Base-by-base conservation (phyloP, 1,140 invertebrate species). In the Drosophila mojavensis region DNA sequence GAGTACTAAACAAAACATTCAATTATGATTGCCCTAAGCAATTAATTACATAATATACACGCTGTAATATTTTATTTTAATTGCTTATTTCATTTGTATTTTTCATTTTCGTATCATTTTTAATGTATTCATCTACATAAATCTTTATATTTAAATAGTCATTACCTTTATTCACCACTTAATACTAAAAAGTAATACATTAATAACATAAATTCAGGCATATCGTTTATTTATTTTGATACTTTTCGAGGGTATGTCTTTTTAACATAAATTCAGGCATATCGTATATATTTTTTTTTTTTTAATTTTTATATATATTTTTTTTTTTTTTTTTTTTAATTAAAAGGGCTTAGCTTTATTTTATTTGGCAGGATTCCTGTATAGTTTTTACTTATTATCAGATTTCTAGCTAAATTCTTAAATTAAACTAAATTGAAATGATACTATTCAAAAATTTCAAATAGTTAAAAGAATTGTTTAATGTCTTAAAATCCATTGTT, bases 341-440 rank as follows among this genome's bases (percentile, higher is more conserved):
- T 11, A 7, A 41, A 1, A 28, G 5, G 5, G 5, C 4, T 28
- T 4, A 4, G 28, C 5, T 28, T 28, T 2, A 4, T 5, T 28
- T 28, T 28, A 28, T 28, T 28, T 17, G 17, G 17, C 17, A 17
- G 28, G 5, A 28, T 24, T 24, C 3, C 1, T 24, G 20, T 24
- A 24, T 24, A 24, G 20, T 24, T 24, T 24, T 3, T 24, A 24
- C 20, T 3, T 24, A 24, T 3, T 24, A 24, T 30, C 45, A 33
- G 69, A 64, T 33, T 70, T 39, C 20, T 53, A 54, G 47, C 63
- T 58, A 60, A 72, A 47, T 50, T 72, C 20, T 60, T 24, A 24
- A 24, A 24, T 66, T 66, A 11, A 48, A 71, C 65, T 28, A 33
- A 41, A 41, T 9, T 9, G 39, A 26, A 41, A 56, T 5, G 5